A percentile compares a stretch with the other conserved stretches of the same genome.
phyloP scores from a whole-genome alignment of 2,113 vertebrate species.

The Labrus mixtus region DNA sequence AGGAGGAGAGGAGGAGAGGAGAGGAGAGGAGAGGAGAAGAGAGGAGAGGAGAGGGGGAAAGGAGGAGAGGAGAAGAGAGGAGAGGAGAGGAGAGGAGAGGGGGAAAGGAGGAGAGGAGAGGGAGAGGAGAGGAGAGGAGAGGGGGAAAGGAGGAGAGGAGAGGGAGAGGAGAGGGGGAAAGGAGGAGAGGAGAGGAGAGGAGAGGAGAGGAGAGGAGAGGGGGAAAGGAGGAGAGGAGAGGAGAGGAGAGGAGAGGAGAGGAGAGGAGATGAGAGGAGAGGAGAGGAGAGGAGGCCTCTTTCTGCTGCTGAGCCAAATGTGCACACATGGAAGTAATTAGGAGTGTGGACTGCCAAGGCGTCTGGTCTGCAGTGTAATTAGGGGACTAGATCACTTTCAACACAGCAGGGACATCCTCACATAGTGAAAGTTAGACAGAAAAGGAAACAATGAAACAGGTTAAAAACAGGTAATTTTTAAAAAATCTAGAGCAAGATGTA shows the following conservation, averaged over 20 bases:
- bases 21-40: no score
- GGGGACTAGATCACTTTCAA: slow-evolving; percentile 75
- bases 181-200: no score
- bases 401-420: slow-evolving; percentile 74
- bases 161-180: no score
- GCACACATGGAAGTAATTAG: slow-evolving; percentile 77
- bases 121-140: no score
- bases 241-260: slow-evolving; percentile 2
- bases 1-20: no score
- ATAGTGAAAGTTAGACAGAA: slow-evolving; percentile 60
- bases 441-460: slow-evolving; percentile 34
- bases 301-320: slow-evolving; percentile 48
- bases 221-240: no score
- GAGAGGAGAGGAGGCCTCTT: slow-evolving; percentile 41
- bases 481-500: slow-evolving; percentile 23
- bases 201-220: no score
- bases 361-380: slow-evolving; percentile 73
- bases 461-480: neutral
- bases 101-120: no score
- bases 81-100: no score
- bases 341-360: slow-evolving; percentile 61
- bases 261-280: slow-evolving; percentile 17
- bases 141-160: no score
- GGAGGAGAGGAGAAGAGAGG: no score
- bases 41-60: no score